Conservation (phyloP, 2,888 invertebrate genomes). For the Agrenia bidenticulata region DNA sequence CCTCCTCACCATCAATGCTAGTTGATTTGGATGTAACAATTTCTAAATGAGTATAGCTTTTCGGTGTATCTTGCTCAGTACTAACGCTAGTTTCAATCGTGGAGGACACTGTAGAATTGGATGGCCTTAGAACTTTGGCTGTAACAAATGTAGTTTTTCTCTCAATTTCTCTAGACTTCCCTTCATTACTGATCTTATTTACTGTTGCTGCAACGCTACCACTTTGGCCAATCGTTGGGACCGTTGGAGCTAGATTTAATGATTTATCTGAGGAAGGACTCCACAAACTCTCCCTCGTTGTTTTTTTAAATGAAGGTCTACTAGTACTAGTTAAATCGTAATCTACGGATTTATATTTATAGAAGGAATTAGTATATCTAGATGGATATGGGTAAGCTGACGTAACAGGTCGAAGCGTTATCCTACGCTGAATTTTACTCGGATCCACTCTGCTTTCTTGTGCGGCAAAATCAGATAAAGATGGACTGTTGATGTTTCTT, state of each 20-base stretch:
- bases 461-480: slow-evolving; percentile 27
- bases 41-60: slow-evolving; percentile 22
- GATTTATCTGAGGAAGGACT: slow-evolving; percentile 24
- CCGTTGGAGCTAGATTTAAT: slow-evolving; percentile 13
- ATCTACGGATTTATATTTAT: slow-evolving; percentile 36
- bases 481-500: slow-evolving; percentile 30
- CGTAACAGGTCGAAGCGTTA: slow-evolving; percentile 32
- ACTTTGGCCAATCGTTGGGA: slow-evolving; percentile 4
- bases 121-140: slow-evolving; percentile 10
- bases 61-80: background rate
- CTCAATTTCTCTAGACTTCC: slow-evolving; percentile 17
- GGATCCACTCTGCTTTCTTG: slow-evolving; percentile 24
- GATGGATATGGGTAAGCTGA: slow-evolving; percentile 28
- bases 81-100: slow-evolving; percentile 19
- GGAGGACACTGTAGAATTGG: slow-evolving; percentile 28
- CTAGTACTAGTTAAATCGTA: slow-evolving; percentile 36
- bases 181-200: slow-evolving; percentile 17
- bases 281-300: slow-evolving; percentile 34
- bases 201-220: slow-evolving; percentile 26
- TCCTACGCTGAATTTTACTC: slow-evolving; percentile 32
- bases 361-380: slow-evolving; percentile 29
- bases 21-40: slow-evolving; percentile 24
- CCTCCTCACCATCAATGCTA: slow-evolving; percentile 4
- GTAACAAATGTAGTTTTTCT: slow-evolving; percentile 4
- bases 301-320: slow-evolving; percentile 37